Conservation (phyloP, 2,888 invertebrate species). For the Tenthredo amoena region DNA sequence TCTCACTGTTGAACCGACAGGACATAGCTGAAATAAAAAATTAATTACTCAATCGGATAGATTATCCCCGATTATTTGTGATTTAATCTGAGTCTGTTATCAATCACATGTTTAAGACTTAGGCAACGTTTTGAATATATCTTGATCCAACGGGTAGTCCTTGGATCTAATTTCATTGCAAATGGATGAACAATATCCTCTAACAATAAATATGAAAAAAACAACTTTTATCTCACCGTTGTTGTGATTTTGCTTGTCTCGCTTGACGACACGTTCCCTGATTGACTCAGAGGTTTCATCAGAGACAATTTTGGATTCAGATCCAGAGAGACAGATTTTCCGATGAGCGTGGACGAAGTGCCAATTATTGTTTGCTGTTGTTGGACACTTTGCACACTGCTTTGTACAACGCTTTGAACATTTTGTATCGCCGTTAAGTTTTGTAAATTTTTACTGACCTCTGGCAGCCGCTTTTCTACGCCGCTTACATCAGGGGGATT, state of each 20-base stretch:
- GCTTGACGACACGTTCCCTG: constrained; percentile 68
- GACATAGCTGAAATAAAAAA: constrained; percentile 69
- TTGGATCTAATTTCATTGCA: neutral
- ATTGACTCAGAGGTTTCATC: constrained; percentile 72
- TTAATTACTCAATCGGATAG: neutral
- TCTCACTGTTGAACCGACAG: constrained; percentile 74
- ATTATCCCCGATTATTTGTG: neutral
- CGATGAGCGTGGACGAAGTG: constrained; percentile 68
- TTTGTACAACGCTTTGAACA: constrained; percentile 71
- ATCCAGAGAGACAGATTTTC: constrained; percentile 74
- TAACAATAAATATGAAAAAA: neutral
- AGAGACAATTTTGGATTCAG: constrained; percentile 73
- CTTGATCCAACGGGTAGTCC: neutral
- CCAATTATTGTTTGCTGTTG: constrained; percentile 69
- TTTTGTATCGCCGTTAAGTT: constrained; percentile 73
- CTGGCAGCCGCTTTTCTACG: constrained; percentile 70
- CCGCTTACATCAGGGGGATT: constrained; percentile 66
- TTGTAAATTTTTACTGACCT: constrained; percentile 70
- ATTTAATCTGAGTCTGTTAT: neutral
- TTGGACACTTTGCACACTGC: constrained; percentile 72
- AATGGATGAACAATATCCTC: neutral
- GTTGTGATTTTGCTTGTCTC: constrained; percentile 73
- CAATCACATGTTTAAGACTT: neutral
- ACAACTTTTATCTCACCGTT: constrained; percentile 56
- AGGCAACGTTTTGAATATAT: neutral